Conservation (phyloP, 2,888 invertebrate species). For the Thysanoteuthis rhombus region DNA sequence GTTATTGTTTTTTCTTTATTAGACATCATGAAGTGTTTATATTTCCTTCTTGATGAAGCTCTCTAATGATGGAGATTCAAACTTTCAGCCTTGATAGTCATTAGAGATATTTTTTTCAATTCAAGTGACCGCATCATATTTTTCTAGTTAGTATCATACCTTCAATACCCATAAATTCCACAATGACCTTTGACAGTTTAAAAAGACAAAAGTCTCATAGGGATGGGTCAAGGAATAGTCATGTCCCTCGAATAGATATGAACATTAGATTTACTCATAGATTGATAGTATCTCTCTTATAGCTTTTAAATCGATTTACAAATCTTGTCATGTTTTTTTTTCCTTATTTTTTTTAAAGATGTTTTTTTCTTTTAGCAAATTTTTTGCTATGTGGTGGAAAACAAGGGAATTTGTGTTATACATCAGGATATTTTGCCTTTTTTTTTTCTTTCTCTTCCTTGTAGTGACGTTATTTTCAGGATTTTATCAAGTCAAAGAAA, state of each 20-base stretch:
- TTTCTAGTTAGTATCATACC: background rate
- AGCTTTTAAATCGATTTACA: background rate
- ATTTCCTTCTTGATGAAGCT: background rate
- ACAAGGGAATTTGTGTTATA: background rate
- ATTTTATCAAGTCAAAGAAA: background rate
- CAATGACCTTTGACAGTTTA: too few species aligned
- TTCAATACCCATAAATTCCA: too few species aligned
- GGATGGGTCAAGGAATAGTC: too few species aligned
- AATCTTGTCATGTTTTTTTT: background rate
- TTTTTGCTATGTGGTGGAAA: background rate
- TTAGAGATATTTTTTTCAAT: background rate
- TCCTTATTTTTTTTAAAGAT: too few species aligned
- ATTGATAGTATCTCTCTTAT: background rate
- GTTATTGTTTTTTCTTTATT: background rate
- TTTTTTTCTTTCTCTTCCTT: background rate
- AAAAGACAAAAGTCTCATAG: too few species aligned
- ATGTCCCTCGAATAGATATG: too few species aligned
- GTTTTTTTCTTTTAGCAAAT: background rate
- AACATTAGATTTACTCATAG: too few species aligned
- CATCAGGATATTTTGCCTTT: too few species aligned
- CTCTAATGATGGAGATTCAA: background rate
- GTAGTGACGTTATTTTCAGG: background rate
- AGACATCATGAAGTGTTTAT: background rate
- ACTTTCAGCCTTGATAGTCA: background rate
- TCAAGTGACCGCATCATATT: background rate